Conservation (phyloP, 2,888 invertebrate genomes). For the Ormyrus rosae region DNA sequence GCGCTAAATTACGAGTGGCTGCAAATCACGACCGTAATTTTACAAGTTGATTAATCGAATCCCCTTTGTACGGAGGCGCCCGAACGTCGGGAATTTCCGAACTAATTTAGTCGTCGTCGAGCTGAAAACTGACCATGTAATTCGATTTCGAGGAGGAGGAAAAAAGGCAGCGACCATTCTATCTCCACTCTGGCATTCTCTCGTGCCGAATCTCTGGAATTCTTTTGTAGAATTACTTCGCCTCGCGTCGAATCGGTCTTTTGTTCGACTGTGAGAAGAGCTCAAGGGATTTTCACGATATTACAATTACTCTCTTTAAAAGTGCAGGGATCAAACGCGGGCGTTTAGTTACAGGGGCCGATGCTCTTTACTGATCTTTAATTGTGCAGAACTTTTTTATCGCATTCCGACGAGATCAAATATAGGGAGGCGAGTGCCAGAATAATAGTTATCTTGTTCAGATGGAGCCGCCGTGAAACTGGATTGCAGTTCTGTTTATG, state of each 20-base stretch:
- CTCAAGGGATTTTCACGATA: too few species aligned
- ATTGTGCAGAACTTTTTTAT: too few species aligned
- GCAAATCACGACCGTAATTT: neutral
- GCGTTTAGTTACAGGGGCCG: too few species aligned
- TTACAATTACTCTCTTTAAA: too few species aligned
- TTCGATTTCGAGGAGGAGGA: slow-evolving; percentile 17
- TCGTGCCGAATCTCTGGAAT: slow-evolving; percentile 24
- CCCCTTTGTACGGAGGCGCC: neutral
- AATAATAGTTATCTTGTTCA: too few species aligned
- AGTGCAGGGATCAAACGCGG: too few species aligned
- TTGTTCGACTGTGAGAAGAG: neutral
- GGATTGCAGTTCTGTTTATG: too few species aligned
- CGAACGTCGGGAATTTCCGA: neutral
- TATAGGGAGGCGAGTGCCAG: too few species aligned
- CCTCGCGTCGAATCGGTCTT: neutral
- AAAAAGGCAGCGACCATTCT: neutral
- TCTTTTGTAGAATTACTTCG: slow-evolving; percentile 33
- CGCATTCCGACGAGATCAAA: too few species aligned
- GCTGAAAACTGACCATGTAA: slow-evolving; percentile 24
- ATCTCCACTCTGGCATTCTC: neutral
- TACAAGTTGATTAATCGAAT: slow-evolving; percentile 27
- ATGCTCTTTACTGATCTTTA: too few species aligned
- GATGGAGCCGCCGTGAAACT: too few species aligned
- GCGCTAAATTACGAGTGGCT: too few species aligned
- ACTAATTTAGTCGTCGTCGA: slow-evolving; percentile 15